These are phyloP conservation scores for Nomada lathburiana DNA, from an alignment of 2,888 invertebrate genomes.

Conservation along the genomic window DNA sequence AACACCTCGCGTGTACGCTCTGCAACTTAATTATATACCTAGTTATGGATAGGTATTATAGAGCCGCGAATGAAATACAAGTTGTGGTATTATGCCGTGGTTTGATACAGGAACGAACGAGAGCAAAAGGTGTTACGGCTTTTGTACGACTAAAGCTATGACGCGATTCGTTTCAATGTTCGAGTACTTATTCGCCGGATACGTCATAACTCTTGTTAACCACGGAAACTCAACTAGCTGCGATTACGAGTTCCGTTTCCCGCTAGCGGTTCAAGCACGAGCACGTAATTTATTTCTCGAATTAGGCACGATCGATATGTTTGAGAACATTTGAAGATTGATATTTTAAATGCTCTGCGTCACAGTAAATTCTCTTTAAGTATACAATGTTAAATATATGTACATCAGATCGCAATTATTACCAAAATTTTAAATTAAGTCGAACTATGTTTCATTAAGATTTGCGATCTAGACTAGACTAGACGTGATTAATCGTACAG, in stretches of 20 bases:
- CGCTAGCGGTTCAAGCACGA: constrained; percentile 21
- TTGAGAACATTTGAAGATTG: constrained; percentile 6
- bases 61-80: background rate
- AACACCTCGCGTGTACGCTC: constrained; percentile 32
- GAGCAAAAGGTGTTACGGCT: too few species aligned
- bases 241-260: constrained; percentile 55
- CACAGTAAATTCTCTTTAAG: background rate
- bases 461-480: too few species aligned
- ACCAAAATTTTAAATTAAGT: background rate
- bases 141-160: too few species aligned
- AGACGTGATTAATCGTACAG: constrained; percentile 1
- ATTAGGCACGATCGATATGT: constrained; percentile 49
- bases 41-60: background rate
- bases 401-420: background rate
- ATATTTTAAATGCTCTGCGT: constrained; percentile 18
- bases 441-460: background rate
- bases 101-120: too few species aligned
- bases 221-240: constrained; percentile 36
- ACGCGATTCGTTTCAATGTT: background rate
- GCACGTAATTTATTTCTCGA: constrained; percentile 43
- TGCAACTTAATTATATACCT: constrained; percentile 33
- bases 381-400: background rate
- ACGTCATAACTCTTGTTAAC: constrained; percentile 42
- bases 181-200: constrained; percentile 23
- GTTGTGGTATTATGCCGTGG: constrained; percentile 1